Conservation (phyloP, 2,888 invertebrate genomes). For the Sphaerophoria rueppellii region DNA sequence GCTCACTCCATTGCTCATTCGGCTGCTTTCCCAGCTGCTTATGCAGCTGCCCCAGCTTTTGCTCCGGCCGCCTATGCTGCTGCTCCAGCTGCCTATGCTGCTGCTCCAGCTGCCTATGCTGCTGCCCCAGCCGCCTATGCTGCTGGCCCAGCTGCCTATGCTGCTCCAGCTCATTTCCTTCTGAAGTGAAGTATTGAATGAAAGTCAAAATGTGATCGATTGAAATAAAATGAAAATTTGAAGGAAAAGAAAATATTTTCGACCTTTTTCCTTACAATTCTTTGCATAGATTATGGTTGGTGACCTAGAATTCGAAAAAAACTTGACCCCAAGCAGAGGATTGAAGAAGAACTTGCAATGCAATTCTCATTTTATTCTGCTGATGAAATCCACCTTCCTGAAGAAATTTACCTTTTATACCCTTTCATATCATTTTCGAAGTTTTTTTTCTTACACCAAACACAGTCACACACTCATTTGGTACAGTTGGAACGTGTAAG, state of each 20-base stretch:
- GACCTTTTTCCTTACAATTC: neutral
- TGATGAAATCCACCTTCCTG: too few species aligned
- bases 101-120: conserved; percentile 33
- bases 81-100: conserved; percentile 81
- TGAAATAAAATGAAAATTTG: conserved; percentile 6
- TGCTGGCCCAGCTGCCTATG: conserved; percentile 36
- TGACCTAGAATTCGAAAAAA: too few species aligned
- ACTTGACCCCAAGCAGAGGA: too few species aligned
- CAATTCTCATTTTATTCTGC: too few species aligned
- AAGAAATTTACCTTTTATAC: too few species aligned
- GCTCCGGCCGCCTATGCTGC: conserved; percentile 65
- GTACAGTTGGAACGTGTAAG: too few species aligned
- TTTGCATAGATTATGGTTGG: neutral
- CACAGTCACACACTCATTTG: too few species aligned
- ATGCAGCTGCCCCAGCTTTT: conserved; percentile 53
- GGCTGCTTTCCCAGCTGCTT: conserved; percentile 62
- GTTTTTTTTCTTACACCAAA: too few species aligned
- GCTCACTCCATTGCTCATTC: conserved; percentile 60
- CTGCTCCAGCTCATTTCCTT: conserved; percentile 28
- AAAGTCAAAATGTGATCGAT: neutral
- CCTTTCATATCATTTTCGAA: too few species aligned
- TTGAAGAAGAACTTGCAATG: too few species aligned
- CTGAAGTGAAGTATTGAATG: conserved; percentile 5
- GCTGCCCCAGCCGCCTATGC: conserved; percentile 55
- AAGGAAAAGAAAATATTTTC: neutral